Base-by-base conservation (phyloP, 1,140 invertebrate genomes). In the Orius laevigatus region DNA sequence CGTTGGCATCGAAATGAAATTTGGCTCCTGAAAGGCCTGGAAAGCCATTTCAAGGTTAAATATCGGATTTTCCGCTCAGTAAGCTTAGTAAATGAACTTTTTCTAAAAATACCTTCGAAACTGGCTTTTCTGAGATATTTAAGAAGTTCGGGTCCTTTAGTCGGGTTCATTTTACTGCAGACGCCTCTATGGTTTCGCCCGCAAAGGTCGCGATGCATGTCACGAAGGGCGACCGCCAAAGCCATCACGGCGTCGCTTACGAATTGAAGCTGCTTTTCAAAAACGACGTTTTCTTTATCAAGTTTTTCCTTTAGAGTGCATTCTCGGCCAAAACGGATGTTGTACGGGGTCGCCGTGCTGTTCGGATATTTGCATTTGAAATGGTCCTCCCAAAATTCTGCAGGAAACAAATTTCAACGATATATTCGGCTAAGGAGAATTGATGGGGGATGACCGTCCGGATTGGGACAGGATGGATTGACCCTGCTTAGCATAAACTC, bases 301-400 rank as follows among this genome's bases (percentile, higher is more conserved):
- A 90, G 72, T 6, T 73, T 68, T 58, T 90, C 84, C 16, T 71
- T 66, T 0, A 76, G 78, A 0, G 81, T 79, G 59, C 86, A 91
- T 1, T 61, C 56, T 10, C 64, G 65, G 1, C 65, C 73, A 58
- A 83, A 84, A 53, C 79, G 74, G 20, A 67, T 64, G 58, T 92
- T 92, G 67, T 88, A 89, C 0, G 84, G 86, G 0, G 86, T 91
- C 18, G 65, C 65, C 0, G 78, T 72, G 36, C 80, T 77, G 55
- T 82, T 79, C 0, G 81, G 78, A 60, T 86, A 86, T 6, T 76
- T 73, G 58, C 85, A 91, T 51, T 83, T 72, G 59, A 92, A 92
- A 59, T 89, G 84, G 60, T 86, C 76, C 58, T 93, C 89, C 88
- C 88, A 93, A 66, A 90, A 92, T 70, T 93, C 89, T 88, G 67